Percentiles rank a stretch among this genome's conserved stretches.
Conservation (phyloP, 2,113 vertebrate species). For the Sula dactylatra region DNA sequence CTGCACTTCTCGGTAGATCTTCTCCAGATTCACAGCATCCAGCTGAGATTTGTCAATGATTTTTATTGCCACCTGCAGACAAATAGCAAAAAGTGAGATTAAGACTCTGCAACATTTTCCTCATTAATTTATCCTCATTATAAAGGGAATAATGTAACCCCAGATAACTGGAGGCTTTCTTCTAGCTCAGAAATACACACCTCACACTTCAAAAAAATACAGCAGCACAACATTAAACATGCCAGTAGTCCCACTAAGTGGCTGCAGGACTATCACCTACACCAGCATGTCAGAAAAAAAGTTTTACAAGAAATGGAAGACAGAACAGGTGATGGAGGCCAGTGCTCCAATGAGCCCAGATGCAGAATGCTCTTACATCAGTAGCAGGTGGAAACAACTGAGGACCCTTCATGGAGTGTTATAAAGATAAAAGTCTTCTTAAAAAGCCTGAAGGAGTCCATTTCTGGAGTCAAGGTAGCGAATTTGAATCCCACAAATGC, state of each 20-base stretch:
- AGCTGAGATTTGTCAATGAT: constrained; percentile 98
- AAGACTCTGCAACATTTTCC: background rate
- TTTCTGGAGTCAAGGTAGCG: background rate
- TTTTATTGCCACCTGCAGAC: constrained; percentile 94
- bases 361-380: background rate
- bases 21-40: constrained; percentile 95
- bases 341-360: background rate
- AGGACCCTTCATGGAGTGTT: background rate
- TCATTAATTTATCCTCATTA: background rate
- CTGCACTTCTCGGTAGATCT: constrained; percentile 97
- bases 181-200: background rate
- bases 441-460: background rate
- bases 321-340: background rate
- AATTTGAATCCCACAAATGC: background rate
- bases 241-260: background rate
- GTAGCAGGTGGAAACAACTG: background rate
- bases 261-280: background rate
- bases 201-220: background rate
- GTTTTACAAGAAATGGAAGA: background rate
- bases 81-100: constrained; percentile 19
- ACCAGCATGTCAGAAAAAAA: background rate
- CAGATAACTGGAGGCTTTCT: background rate
- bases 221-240: background rate
- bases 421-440: background rate
- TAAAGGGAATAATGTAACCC: background rate